Base-by-base conservation (phyloP, 2,888 invertebrate species). In the Netelia virgata region DNA sequence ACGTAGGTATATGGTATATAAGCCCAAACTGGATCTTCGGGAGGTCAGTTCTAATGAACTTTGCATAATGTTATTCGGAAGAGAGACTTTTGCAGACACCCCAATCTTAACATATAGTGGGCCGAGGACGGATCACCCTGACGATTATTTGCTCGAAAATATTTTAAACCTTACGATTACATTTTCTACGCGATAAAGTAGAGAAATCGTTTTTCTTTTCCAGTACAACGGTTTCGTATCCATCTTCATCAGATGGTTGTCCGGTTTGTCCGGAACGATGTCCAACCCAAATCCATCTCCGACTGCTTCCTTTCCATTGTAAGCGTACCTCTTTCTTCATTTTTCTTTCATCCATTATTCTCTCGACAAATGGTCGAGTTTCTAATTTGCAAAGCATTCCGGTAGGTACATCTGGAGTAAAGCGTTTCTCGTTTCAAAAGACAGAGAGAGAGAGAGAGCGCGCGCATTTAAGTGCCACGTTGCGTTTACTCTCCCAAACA, bases 11-110 rank as follows among this genome's bases (percentile, higher is more conserved):
- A 53, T 20, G 10, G 8, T 61, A 63, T 50, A 63, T n/a, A 70
- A n/a, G 80, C 73, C 74, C 57, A 75, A 85, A 75, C 73, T 74
- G 75, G 76, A 76, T 77, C 86, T 85, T 85, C 83, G 86, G 86
- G 87, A 87, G 89, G 87, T 87, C 86, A 89, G 87, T 90, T 91
- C 91, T 92, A 92, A 92, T 91, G 91, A 92, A 91, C 90, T 91
- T 91, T 90, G 89, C 91, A 91, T 91, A 92, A 92, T 90, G 88
- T 89, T 89, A 89, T 89, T 90, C 89, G n/a, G 14, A 87, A 86
- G 82, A 89, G 57, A 23, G 87, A 87, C 87, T 87, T 87, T 77
- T 74, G 47, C 50, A 16, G 28, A 28, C 28, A 28, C 28, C 28
- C 28, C 28, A 5, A 28, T 28, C 28, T 28, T 28, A 28, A 28